phyloP scores from a whole-genome alignment of 2,113 vertebrate genomes.

The Bujurquina vittata region DNA sequence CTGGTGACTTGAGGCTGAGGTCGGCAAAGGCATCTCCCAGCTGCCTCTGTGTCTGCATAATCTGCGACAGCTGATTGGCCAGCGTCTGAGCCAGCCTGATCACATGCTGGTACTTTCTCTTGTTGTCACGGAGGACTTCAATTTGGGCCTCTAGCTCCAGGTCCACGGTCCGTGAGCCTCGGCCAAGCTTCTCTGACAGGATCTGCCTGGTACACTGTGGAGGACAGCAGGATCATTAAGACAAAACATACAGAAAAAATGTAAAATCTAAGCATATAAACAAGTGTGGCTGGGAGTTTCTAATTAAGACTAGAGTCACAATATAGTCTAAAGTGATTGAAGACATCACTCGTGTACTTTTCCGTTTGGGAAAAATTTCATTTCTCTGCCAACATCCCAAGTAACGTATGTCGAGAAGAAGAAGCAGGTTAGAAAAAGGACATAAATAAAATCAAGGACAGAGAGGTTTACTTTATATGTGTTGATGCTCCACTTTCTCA shows the following conservation, averaged over 20 bases:
- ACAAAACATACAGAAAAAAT: background rate
- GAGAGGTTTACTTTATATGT: conserved; percentile 91
- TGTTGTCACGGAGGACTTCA: conserved; percentile 94
- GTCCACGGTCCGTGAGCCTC: conserved; percentile 97
- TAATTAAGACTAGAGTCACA: background rate
- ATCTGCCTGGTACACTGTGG: conserved; percentile 95
- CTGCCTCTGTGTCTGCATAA: conserved; percentile 95
- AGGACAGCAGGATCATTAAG: background rate
- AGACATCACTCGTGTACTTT: background rate
- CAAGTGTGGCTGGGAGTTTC: background rate
- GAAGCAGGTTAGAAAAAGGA: background rate
- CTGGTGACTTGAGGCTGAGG: conserved; percentile 96
- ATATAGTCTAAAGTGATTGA: background rate
- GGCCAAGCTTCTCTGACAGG: conserved; percentile 95
- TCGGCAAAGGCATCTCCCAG: conserved; percentile 97
- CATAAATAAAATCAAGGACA: conserved; percentile 21
- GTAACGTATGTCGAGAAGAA: background rate
- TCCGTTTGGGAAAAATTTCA: background rate
- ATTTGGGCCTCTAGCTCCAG: conserved; percentile 96
- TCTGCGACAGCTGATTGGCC: conserved; percentile 90
- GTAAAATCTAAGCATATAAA: background rate
- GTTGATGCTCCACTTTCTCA: conserved; percentile 98
- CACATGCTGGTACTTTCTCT: conserved; percentile 94
- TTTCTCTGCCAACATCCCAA: conserved; percentile 15
- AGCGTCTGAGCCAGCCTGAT: conserved; percentile 92